Percentiles rank a stretch among this genome's conserved stretches.
Conservation (phyloP, 2,797 vertebrate genomes). For the Capromys pilorides region DNA sequence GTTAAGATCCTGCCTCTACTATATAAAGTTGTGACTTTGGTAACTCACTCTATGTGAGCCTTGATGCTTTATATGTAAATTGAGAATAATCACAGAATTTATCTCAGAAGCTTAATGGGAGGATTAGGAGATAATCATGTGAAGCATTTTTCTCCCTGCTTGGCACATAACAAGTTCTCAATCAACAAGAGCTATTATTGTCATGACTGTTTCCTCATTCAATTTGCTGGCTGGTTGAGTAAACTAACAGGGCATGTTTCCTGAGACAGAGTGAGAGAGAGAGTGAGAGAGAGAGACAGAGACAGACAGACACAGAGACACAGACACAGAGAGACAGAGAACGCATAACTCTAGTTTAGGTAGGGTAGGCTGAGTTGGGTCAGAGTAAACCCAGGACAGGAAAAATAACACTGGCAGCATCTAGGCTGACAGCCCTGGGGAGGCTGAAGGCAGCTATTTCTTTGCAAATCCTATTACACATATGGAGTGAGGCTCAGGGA, state of each 20-base stretch:
- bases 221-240: constrained; percentile 6
- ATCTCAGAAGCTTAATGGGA: not conserved
- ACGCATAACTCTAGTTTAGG: not conserved
- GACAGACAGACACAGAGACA: too few species aligned
- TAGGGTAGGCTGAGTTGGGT: not conserved
- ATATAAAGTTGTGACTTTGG: not conserved
- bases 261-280: not conserved
- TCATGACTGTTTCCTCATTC: constrained; percentile 23
- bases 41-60: not conserved
- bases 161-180: constrained; percentile 36
- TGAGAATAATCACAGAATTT: constrained; percentile 31
- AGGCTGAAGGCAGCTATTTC: not conserved
- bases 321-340: not conserved
- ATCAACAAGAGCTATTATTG: constrained; percentile 35
- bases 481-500: not conserved
- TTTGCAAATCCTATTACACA: not conserved
- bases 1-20: constrained; percentile 39
- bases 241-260: constrained; percentile 26
- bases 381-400: not conserved
- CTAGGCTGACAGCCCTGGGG: not conserved
- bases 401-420: constrained; percentile 40
- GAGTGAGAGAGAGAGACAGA: not conserved
- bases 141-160: constrained; percentile 19
- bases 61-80: constrained; percentile 26
- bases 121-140: not conserved